Evolutionary conservation across 2,797 vertebrate genomes (phyloP).

Genomic region (Halcyon leucocephala): DNA sequence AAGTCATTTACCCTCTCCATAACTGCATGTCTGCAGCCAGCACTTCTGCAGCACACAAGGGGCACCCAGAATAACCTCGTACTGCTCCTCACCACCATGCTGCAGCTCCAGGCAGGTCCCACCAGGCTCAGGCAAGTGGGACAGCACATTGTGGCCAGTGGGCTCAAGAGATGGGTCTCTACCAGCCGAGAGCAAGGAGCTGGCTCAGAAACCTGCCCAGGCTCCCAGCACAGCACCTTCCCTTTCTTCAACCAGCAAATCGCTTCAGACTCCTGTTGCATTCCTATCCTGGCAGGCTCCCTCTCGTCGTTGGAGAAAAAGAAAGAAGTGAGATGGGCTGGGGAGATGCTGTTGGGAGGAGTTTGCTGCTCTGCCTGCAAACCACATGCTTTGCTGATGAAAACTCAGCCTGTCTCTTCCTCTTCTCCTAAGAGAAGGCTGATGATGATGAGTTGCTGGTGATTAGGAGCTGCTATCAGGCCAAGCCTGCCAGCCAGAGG

Average conservation of each 20-base stretch:
- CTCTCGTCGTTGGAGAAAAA: not conserved
- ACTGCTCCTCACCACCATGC: not conserved
- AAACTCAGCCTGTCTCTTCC: not conserved
- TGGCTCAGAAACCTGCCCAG: not conserved
- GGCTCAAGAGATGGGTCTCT: not conserved
- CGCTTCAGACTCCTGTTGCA: not conserved
- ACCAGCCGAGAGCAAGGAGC: not conserved
- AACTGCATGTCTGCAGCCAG: too few species aligned
- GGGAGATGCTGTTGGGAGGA: not conserved
- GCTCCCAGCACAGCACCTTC: not conserved
- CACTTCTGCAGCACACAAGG: not conserved
- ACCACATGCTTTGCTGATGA: not conserved
- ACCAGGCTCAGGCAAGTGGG: not conserved
- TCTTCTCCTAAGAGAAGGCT: not conserved
- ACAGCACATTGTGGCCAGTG: not conserved
- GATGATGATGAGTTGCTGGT: not conserved
- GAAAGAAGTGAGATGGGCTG: not conserved
- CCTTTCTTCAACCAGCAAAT: not conserved
- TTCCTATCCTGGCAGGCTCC: not conserved
- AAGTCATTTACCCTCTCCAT: not conserved
- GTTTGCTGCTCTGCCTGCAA: not conserved
- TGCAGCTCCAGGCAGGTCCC: accelerated
- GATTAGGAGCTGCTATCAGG: not conserved
- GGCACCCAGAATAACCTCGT: not conserved
- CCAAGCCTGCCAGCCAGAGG: not conserved